Evolutionary conservation across 2,888 invertebrate species (phyloP).

Genomic region (Eurytoma adleriae): DNA sequence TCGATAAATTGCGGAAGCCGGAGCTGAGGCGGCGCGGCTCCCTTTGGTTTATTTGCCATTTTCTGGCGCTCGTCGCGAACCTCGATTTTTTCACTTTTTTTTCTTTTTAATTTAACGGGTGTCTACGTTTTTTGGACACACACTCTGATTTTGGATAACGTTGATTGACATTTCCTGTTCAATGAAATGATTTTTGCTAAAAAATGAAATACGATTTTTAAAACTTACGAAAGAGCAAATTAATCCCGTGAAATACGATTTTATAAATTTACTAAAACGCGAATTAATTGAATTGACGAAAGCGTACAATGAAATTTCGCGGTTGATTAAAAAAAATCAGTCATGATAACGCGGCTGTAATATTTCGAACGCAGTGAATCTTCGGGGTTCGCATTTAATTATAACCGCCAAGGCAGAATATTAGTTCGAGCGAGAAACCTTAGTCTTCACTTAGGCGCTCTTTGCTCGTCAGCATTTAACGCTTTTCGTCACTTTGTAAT

Average conservation of each 20-base stretch:
- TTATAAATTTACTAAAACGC: too few species aligned
- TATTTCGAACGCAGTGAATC: background rate
- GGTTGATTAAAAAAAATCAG: too few species aligned
- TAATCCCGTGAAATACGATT: too few species aligned
- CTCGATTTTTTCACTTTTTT: constrained; percentile 3
- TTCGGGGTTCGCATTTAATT: constrained; percentile 32
- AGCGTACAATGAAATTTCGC: too few species aligned
- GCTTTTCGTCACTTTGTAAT: constrained; percentile 41
- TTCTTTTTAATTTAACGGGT: background rate
- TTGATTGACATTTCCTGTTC: too few species aligned
- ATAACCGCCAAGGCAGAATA: constrained; percentile 15
- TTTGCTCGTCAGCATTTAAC: constrained; percentile 61
- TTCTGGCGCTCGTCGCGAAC: constrained; percentile 2
- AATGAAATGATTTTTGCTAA: too few species aligned
- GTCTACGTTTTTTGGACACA: too few species aligned
- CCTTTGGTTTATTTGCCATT: constrained; percentile 45
- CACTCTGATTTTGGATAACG: too few species aligned
- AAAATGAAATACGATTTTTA: too few species aligned
- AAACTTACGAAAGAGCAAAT: too few species aligned
- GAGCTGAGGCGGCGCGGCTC: background rate
- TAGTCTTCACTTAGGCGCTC: constrained; percentile 46
- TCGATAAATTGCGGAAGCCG: constrained; percentile 46
- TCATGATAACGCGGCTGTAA: too few species aligned
- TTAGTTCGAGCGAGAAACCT: constrained; percentile 43
- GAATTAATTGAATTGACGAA: too few species aligned